Evolutionary conservation across 2,888 invertebrate species (phyloP).

Genomic region (Spisula subtruncata): DNA sequence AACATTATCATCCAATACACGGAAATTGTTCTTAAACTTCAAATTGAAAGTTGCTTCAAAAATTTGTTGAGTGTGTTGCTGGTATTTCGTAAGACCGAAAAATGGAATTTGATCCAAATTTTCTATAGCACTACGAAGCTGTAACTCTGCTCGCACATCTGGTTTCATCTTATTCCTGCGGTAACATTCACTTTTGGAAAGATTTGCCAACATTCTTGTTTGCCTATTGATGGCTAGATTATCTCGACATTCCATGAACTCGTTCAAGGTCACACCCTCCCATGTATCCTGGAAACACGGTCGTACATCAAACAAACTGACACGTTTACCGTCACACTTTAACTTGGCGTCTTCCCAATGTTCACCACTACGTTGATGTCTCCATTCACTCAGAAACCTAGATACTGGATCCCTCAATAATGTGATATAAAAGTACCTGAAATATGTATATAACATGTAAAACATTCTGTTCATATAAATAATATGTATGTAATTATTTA

Average conservation of each 20-base stretch:
- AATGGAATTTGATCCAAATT: conserved; percentile 62
- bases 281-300: conserved; percentile 68
- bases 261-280: conserved; percentile 58
- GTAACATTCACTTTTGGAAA: conserved; percentile 66
- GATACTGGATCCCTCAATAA: conserved; percentile 63
- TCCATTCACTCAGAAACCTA: conserved; percentile 68
- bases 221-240: conserved; percentile 69
- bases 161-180: conserved; percentile 39
- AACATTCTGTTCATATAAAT: not conserved
- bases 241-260: conserved; percentile 68
- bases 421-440: conserved; percentile 54
- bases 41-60: conserved; percentile 68
- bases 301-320: conserved; percentile 61
- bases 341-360: conserved; percentile 68
- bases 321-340: conserved; percentile 55
- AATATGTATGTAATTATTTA: too few relatives aligned
- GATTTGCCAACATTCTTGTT: conserved; percentile 69
- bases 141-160: conserved; percentile 11
- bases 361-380: conserved; percentile 56
- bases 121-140: conserved; percentile 57
- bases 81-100: conserved; percentile 62
- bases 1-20: conserved; percentile 45
- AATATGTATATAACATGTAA: not conserved
- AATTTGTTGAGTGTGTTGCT: conserved; percentile 56
- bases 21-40: conserved; percentile 58